A percentile compares a stretch with the other conserved stretches of the same genome.
Evolutionary conservation across 2,888 invertebrate genomes (phyloP).

Genomic region (Polymixis lichenea): DNA sequence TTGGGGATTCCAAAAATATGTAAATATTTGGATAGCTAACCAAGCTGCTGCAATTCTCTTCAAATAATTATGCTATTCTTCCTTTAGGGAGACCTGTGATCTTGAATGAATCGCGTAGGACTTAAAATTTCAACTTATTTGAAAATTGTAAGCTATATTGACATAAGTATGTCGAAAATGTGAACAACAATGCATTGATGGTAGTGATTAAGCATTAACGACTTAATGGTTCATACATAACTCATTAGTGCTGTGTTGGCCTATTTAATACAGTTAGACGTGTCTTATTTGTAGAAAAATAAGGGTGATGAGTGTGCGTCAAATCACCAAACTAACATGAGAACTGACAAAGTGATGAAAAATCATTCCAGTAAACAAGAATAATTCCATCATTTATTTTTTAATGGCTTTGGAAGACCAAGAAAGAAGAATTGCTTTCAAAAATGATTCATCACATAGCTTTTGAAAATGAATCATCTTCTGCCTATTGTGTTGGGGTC

Average conservation of each 20-base stretch:
- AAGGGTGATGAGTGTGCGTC: not conserved
- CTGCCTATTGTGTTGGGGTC: too few species aligned
- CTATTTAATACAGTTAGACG: constrained; percentile 28
- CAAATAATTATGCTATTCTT: not conserved
- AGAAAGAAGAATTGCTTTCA: not conserved
- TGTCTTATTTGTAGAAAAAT: constrained; percentile 12
- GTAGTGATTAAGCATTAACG: constrained; percentile 44
- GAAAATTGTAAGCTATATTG: not conserved
- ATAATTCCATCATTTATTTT: not conserved
- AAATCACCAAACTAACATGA: not conserved
- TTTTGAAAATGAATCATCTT: not conserved
- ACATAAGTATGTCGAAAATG: constrained; percentile 19
- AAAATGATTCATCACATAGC: not conserved
- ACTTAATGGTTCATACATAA: constrained; percentile 30
- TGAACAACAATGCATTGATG: constrained; percentile 38
- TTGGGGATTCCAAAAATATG: not conserved
- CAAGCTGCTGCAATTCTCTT: not conserved
- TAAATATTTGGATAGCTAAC: not conserved
- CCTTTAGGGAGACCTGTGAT: not conserved
- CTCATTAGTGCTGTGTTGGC: constrained; percentile 46
- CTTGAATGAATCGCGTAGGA: not conserved
- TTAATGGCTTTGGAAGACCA: not conserved
- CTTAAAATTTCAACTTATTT: not conserved
- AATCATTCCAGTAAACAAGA: not conserved
- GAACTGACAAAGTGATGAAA: not conserved